A percentile compares a stretch with the other conserved stretches of the same genome.
These are phyloP conservation scores for Tamandua tetradactyla DNA, from an alignment of 2,797 vertebrate genomes.

Conservation along the genomic window DNA sequence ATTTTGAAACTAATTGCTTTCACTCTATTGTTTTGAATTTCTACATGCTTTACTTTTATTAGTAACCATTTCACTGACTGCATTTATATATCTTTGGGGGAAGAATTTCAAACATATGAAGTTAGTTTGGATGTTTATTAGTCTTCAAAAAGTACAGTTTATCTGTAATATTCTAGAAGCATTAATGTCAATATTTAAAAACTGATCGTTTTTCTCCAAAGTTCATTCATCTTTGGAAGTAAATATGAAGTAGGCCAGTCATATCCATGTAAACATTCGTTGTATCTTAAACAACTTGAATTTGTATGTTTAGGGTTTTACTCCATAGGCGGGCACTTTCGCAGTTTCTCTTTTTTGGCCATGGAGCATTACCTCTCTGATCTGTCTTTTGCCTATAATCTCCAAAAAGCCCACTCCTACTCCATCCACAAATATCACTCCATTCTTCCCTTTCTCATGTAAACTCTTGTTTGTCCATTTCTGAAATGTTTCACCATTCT, in stretches of 20 bases:
- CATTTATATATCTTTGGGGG: neutral
- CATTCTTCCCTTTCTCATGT: neutral
- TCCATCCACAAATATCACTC: neutral
- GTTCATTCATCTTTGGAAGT: neutral
- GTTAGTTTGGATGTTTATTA: neutral
- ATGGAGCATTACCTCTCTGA: neutral
- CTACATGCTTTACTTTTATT: neutral
- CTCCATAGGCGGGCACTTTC: neutral
- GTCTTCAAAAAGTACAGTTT: neutral
- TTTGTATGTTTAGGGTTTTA: neutral
- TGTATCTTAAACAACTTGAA: neutral
- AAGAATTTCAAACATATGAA: neutral
- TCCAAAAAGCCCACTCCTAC: neutral
- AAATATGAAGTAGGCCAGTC: neutral
- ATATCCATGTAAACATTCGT: neutral
- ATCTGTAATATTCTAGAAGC: neutral
- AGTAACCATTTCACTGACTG: neutral
- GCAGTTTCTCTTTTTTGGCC: neutral
- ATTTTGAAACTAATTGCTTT: conserved; percentile 5
- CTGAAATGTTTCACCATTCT: neutral
- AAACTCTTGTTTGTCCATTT: neutral
- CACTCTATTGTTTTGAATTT: neutral
- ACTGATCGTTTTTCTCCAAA: neutral
- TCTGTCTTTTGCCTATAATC: neutral
- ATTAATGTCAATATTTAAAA: neutral